A percentile compares a stretch with the other conserved stretches of the same genome.
Evolutionary conservation across 2,888 invertebrate species (phyloP).

Genomic region (Athripsodes cinereus): DNA sequence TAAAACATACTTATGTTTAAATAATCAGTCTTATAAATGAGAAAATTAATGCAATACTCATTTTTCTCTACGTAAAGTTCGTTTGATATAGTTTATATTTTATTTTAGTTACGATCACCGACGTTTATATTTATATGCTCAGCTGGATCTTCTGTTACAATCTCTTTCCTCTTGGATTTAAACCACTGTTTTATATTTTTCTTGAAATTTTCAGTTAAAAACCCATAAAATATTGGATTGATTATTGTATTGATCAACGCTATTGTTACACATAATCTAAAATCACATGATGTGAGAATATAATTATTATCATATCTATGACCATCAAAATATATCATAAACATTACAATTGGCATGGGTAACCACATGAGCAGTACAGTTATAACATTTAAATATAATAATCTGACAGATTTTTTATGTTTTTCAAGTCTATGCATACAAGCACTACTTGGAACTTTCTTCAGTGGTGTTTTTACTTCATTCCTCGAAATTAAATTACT

Average conservation of each 20-base stretch:
- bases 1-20: too few relatives aligned
- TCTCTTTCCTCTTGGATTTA: background rate
- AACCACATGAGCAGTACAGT: slow-evolving; percentile 54
- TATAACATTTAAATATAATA: slow-evolving; percentile 48
- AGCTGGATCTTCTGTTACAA: background rate
- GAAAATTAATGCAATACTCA: too few relatives aligned
- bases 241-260: slow-evolving; percentile 51
- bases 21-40: too few relatives aligned
- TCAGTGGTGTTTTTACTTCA: slow-evolving; percentile 8
- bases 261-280: slow-evolving; percentile 44
- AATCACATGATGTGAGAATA: slow-evolving; percentile 49
- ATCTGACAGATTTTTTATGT: slow-evolving; percentile 48
- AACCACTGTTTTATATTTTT: slow-evolving; percentile 11
- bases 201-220: slow-evolving; percentile 50
- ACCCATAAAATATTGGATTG: slow-evolving; percentile 51
- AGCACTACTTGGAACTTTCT: slow-evolving; percentile 7
- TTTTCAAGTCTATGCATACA: slow-evolving; percentile 38
- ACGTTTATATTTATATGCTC: background rate
- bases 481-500: slow-evolving; percentile 36
- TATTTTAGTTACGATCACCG: background rate
- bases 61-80: too few relatives aligned
- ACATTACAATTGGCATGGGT: slow-evolving; percentile 48
- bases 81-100: too few relatives aligned
- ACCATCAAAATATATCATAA: slow-evolving; percentile 50
- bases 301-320: slow-evolving; percentile 45